Conservation (phyloP, 2,888 invertebrate genomes). For the Crioceris asparagi region DNA sequence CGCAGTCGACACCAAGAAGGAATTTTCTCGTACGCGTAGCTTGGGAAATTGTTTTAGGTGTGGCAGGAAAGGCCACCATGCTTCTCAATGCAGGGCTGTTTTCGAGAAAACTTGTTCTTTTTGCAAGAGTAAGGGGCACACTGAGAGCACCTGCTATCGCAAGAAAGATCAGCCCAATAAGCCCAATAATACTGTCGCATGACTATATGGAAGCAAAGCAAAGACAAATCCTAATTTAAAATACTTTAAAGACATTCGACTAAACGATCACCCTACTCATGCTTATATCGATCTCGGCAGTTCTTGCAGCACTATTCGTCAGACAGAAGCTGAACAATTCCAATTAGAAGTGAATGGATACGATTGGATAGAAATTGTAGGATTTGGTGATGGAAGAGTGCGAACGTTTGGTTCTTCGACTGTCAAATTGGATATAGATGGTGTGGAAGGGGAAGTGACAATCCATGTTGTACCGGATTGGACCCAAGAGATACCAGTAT, state of each 20-base stretch:
- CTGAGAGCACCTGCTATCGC: no score
- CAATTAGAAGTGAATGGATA: slow-evolving; percentile 2
- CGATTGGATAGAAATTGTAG: slow-evolving; percentile 9
- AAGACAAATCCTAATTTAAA: no score
- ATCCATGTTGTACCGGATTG: slow-evolving; percentile 13
- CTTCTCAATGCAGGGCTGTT: no score
- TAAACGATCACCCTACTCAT: slow-evolving; percentile 11
- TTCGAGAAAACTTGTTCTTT: no score
- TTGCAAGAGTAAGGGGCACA: no score
- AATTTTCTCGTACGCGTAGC: no score
- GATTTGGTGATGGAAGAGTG: slow-evolving; percentile 13
- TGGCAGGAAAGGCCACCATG: no score
- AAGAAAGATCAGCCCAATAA: no score
- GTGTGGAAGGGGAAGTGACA: slow-evolving; percentile 6
- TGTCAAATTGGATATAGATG: slow-evolving; percentile 11
- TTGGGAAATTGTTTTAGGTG: no score
- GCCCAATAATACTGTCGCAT: no score
- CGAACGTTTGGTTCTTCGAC: slow-evolving; percentile 7
- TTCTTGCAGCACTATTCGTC: slow-evolving; percentile 12
- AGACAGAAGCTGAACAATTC: slow-evolving; percentile 8
- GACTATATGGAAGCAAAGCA: no score
- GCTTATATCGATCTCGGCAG: slow-evolving; percentile 16
- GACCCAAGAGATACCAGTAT: slow-evolving; percentile 13
- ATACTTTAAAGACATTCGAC: slow-evolving; percentile 6
- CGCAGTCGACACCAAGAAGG: no score